Base-by-base conservation (phyloP, 2,797 vertebrate species). In the Cichlasoma orientale region DNA sequence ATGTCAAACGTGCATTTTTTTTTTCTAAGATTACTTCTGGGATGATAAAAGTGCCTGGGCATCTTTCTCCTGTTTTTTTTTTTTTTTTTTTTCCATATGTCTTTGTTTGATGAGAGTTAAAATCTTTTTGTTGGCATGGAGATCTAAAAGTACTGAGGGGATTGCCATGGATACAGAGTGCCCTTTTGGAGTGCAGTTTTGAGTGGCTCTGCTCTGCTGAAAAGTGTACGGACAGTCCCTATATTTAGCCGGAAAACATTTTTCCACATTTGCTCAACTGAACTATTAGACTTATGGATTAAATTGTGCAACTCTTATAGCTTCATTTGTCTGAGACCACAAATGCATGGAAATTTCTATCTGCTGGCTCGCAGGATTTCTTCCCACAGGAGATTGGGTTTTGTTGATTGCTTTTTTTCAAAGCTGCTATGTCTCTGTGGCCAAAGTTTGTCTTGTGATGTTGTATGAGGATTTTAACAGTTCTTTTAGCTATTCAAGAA, bases 1-100 rank as follows among this genome's bases (percentile, higher is more conserved):
- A 92, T 92, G 86, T 89, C 84, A 86, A 84, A 83, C 80, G 84
- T 89, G 92, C 87, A 91, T 86, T 92, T 90, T 92, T 90, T 90
- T 87, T 84, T 59, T 87, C 80, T 74, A 80, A 89, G 76, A 83
- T 91, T 84, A 89, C 90, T 86, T 68, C 70, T 77, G 74, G 83
- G 84, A 91, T 86, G 91, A 90, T 82, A 90, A 93, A 93, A 91
- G 50, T 74, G 73, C 73, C 68, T 41, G 33, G 27, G 74, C 53
- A 75, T 25, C 83, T 89, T 90, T 87, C 57, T 82, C 19, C 72
- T 21, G 23, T 52, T 27, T 19, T 82, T 63, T 18, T 16, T 29
- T 21, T 80, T 63, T 14, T 9, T 50, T 41, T 27, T 57, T 69
- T 29, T 18, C 4, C 47, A 57, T 74, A 58, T 56, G 74, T 87